Percentiles rank a stretch among this genome's conserved stretches.
phyloP scores from a whole-genome alignment of 2,797 vertebrate genomes.

The Myiothlypis coronata region DNA sequence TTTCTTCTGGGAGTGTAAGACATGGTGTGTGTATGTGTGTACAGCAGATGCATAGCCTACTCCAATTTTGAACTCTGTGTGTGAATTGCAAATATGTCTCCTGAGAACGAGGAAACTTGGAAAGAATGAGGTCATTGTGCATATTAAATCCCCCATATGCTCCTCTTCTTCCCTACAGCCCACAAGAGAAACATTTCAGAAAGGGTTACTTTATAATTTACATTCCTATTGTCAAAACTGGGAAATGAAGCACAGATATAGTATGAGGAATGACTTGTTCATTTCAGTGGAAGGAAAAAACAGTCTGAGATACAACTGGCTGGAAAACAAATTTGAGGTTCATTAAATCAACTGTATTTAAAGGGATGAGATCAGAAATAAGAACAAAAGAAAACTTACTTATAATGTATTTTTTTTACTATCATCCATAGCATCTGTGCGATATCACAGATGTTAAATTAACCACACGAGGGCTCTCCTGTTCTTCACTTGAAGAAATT shows the following conservation, averaged over 20 bases:
- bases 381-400: background rate
- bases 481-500: slow-evolving; percentile 21
- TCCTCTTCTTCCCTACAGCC: slow-evolving; percentile 15
- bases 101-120: slow-evolving; percentile 10
- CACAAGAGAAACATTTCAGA: slow-evolving; percentile 37
- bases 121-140: slow-evolving; percentile 53
- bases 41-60: background rate
- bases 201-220: slow-evolving; percentile 44
- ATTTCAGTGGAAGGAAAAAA: background rate
- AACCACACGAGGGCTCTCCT: slow-evolving; percentile 61
- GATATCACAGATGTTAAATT: background rate
- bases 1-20: background rate
- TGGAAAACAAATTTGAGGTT: background rate
- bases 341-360: background rate
- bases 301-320: background rate
- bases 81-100: slow-evolving; percentile 16
- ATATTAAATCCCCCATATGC: slow-evolving; percentile 54
- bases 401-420: background rate
- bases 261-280: background rate
- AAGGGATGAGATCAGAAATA: background rate
- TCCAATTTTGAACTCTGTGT: background rate
- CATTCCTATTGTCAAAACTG: slow-evolving; percentile 36
- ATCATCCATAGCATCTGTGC: background rate
- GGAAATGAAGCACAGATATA: slow-evolving; percentile 27
- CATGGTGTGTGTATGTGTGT: background rate